Evolutionary conservation across 2,797 vertebrate genomes (phyloP).

Genomic region (Enteromius afrohamiltoni): DNA sequence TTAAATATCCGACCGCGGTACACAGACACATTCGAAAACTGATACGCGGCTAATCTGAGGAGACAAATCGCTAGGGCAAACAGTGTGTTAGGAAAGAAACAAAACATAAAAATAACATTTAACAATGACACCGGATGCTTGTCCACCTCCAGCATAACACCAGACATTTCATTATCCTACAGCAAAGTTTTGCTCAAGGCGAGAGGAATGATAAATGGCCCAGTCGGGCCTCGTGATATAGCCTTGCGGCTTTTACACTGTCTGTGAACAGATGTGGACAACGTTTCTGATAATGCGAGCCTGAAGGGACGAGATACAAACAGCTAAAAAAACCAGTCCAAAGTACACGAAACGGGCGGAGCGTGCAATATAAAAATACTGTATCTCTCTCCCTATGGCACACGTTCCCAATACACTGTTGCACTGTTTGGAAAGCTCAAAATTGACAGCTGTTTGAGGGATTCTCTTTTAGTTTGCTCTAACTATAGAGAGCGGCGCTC

Average conservation of each 20-base stretch:
- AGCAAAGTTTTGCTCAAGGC: constrained; percentile 43
- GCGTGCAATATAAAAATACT: not conserved
- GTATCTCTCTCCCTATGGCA: not conserved
- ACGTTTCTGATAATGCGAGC: constrained; percentile 38
- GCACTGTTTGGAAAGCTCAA: not conserved
- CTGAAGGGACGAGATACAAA: constrained; percentile 25
- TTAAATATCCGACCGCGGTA: constrained; percentile 20
- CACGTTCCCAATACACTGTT: not conserved
- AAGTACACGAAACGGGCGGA: not conserved
- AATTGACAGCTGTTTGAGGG: constrained; percentile 22
- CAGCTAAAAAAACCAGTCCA: not conserved
- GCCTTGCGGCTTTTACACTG: constrained; percentile 12
- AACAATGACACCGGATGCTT: constrained; percentile 34
- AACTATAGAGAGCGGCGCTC: not conserved
- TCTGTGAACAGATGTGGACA: constrained; percentile 37
- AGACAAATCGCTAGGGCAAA: constrained; percentile 29
- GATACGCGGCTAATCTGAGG: constrained; percentile 34
- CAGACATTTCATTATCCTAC: constrained; percentile 43
- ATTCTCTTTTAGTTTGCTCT: constrained; percentile 24
- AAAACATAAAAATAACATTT: constrained; percentile 41
- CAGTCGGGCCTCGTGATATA: constrained; percentile 15
- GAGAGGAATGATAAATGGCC: constrained; percentile 33
- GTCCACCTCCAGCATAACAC: constrained; percentile 36
- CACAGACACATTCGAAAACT: constrained; percentile 37
- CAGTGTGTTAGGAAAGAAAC: constrained; percentile 30